Evolutionary conservation across 1,140 invertebrate species (phyloP).

Genomic region (Gryllus bimaculatus): DNA sequence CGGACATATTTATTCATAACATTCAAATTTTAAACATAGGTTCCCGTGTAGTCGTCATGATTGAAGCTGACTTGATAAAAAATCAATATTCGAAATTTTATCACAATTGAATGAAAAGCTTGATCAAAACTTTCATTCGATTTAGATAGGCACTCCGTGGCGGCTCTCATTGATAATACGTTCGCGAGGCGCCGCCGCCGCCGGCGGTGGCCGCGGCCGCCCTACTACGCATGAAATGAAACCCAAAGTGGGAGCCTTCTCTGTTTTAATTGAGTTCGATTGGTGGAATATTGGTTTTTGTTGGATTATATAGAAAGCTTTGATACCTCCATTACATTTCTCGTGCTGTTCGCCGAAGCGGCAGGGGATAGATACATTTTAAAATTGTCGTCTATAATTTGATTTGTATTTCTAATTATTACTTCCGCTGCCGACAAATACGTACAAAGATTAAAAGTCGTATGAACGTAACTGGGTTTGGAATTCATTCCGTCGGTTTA

Average conservation of each 20-base stretch:
- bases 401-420: conserved; percentile 6
- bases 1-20: conserved; percentile 1
- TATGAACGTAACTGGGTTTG: conserved; percentile 4
- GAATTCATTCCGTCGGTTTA: conserved; percentile 4
- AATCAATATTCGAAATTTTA: conserved; percentile 6
- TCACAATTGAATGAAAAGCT: conserved; percentile 5
- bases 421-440: neutral
- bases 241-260: neutral
- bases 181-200: no score
- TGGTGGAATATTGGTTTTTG: conserved; percentile 4
- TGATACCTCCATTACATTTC: conserved; percentile 4
- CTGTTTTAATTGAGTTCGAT: conserved; percentile 5
- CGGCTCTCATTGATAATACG: conserved; percentile 1
- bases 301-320: conserved; percentile 5
- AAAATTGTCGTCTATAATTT: conserved; percentile 6
- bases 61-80: neutral
- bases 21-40: conserved; percentile 6
- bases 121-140: conserved; percentile 5
- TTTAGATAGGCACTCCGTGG: neutral
- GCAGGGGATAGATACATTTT: neutral
- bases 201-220: no score
- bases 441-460: conserved; percentile 4
- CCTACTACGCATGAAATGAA: conserved; percentile 4
- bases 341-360: neutral
- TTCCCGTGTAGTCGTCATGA: conserved; percentile 3